A percentile compares a stretch with the other conserved stretches of the same genome.
These are phyloP conservation scores for Mastacembelus armatus DNA, from an alignment of 2,797 vertebrate species.

Conservation along the genomic window DNA sequence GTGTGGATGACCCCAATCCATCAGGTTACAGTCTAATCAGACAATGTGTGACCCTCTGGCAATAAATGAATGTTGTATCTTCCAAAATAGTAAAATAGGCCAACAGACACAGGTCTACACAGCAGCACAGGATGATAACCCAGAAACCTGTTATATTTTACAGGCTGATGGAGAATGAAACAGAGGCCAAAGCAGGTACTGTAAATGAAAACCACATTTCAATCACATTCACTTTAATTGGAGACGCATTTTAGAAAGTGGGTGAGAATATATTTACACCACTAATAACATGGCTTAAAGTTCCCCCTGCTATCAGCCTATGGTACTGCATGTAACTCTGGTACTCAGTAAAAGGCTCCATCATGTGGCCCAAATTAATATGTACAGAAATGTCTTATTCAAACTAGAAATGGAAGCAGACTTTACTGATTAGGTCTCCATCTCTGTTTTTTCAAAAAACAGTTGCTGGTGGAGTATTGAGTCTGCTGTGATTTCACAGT, in stretches of 20 bases:
- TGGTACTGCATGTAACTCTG: neutral
- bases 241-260: neutral
- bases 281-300: neutral
- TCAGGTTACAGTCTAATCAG: neutral
- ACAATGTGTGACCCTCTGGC: constrained; percentile 12
- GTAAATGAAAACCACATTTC: neutral
- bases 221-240: neutral
- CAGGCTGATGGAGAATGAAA: constrained; percentile 18
- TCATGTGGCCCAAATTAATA: constrained; percentile 2
- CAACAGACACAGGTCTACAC: constrained; percentile 10
- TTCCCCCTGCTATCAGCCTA: constrained; percentile 1
- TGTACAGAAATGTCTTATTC: neutral
- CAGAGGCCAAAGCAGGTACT: neutral
- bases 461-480: too few relatives aligned
- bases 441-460: too few relatives aligned
- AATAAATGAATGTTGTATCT: constrained; percentile 4
- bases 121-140: constrained; percentile 4
- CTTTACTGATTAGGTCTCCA: too few relatives aligned
- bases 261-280: neutral
- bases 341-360: constrained; percentile 16
- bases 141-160: neutral
- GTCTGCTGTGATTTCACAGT: too few relatives aligned
- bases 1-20: constrained; percentile 5
- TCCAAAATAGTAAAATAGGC: neutral
- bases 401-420: neutral